phyloP scores from a whole-genome alignment of 2,113 vertebrate genomes.

The Recurvirostra avosetta region DNA sequence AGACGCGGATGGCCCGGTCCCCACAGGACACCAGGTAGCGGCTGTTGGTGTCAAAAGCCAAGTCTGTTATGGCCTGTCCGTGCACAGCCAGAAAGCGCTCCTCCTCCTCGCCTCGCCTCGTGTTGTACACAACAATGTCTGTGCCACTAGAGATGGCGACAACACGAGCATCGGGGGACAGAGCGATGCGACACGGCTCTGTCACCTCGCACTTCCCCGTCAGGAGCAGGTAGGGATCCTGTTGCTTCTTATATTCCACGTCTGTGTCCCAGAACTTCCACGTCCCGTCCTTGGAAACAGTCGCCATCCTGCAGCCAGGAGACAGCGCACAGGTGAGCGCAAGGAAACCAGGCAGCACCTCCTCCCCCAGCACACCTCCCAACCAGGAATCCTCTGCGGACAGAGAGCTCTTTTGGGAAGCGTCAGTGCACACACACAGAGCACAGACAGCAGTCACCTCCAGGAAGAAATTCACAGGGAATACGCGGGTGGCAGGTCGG shows the following conservation, averaged over 20 bases:
- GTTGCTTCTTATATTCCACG: constrained; percentile 94
- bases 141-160: constrained; percentile 80
- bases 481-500: accelerated
- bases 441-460: accelerated
- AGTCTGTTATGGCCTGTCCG: constrained; percentile 71
- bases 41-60: constrained; percentile 85
- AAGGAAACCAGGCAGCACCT: accelerated
- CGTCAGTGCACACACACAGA: accelerated
- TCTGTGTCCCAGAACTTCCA: constrained; percentile 97
- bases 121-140: constrained; percentile 79
- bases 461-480: neutral
- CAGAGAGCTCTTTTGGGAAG: neutral
- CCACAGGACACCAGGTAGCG: constrained; percentile 87
- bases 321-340: accelerated
- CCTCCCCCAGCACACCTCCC: no score
- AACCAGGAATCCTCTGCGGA: neutral
- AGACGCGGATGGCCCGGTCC: constrained; percentile 83
- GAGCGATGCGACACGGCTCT: constrained; percentile 75
- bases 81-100: constrained; percentile 82
- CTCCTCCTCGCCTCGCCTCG: constrained; percentile 78
- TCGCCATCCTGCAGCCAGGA: constrained; percentile 84
- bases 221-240: constrained; percentile 89
- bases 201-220: constrained; percentile 75
- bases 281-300: constrained; percentile 90
- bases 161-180: constrained; percentile 85